Conservation (phyloP, 2,113 vertebrate genomes). For the Euleptes europaea region DNA sequence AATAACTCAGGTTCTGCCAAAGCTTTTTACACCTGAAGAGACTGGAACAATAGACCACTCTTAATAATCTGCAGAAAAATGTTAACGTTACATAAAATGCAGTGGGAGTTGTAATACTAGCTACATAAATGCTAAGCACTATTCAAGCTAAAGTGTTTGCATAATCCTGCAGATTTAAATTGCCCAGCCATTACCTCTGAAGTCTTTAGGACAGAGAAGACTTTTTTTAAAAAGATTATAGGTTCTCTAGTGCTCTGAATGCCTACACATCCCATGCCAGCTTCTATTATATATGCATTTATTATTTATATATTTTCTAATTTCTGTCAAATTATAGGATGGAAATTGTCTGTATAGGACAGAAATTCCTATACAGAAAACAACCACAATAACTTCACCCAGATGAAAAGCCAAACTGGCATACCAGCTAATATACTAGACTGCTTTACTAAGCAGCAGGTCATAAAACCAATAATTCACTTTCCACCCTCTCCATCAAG, state of each 20-base stretch:
- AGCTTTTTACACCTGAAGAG: accelerated
- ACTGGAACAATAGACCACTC: neutral
- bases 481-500: no score
- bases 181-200: neutral
- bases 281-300: no score
- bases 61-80: neutral
- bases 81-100: neutral
- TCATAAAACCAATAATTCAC: neutral
- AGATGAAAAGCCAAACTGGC: neutral
- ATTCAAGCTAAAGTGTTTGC: no score
- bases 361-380: neutral
- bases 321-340: neutral
- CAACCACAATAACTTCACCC: neutral
- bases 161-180: no score
- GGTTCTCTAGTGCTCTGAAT: neutral
- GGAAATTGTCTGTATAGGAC: neutral
- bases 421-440: neutral
- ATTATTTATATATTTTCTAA: no score
- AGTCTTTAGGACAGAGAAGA: neutral
- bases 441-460: neutral
- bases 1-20: neutral
- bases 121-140: neutral
- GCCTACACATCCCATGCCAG: neutral
- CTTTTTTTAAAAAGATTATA: neutral
- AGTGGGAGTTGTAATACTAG: neutral